Evolutionary conservation across 2,113 vertebrate species (phyloP).

Genomic region (Pelvicachromis taeniatus): DNA sequence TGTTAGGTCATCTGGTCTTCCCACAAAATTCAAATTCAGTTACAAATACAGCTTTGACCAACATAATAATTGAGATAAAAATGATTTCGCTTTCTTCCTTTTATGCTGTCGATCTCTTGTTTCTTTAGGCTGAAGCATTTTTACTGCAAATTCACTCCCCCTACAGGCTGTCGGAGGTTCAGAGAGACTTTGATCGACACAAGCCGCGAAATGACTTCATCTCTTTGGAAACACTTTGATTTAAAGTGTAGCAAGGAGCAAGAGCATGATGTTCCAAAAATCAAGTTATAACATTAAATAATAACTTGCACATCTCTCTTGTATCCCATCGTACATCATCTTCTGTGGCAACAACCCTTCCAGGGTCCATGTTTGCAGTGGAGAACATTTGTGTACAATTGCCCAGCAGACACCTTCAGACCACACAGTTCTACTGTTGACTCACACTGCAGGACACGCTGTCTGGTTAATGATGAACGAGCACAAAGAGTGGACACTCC

Average conservation of each 20-base stretch:
- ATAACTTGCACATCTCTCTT: neutral
- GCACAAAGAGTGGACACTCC: neutral
- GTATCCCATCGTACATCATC: neutral
- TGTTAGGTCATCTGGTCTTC: too few species aligned
- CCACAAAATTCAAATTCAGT: too few species aligned
- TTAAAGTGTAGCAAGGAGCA: neutral
- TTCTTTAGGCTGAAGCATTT: neutral
- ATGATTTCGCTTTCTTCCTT: neutral
- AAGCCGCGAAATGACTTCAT: neutral
- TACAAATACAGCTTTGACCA: neutral
- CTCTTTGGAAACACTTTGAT: neutral
- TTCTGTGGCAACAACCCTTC: neutral
- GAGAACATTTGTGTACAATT: neutral
- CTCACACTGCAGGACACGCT: neutral
- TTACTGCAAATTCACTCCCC: neutral
- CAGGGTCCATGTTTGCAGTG: neutral
- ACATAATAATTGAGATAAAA: neutral
- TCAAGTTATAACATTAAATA: neutral
- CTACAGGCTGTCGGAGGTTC: neutral
- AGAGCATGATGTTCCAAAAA: neutral
- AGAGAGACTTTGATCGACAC: too few species aligned
- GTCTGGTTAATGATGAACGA: slow-evolving; percentile 23
- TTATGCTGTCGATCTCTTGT: neutral
- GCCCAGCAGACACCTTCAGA: neutral
- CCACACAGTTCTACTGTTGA: neutral